Evolutionary conservation across 2,113 vertebrate species (phyloP).

Genomic region (Gadus chalcogrammus): DNA sequence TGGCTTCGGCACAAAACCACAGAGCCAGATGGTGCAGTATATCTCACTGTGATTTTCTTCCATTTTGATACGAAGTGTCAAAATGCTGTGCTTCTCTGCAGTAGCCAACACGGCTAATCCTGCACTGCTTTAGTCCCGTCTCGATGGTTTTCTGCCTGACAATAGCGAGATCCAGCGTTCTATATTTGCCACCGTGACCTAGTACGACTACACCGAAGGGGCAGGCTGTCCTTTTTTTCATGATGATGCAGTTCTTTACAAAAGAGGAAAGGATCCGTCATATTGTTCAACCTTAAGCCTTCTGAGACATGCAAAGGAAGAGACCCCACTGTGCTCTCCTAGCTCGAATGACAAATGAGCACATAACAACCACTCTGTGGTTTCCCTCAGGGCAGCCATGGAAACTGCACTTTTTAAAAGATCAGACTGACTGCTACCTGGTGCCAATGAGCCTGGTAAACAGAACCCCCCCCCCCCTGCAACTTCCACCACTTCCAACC

Average conservation of each 20-base stretch:
- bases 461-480: conserved; percentile 1
- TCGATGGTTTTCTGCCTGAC: conserved; percentile 52
- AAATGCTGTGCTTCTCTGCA: conserved; percentile 24
- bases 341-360: conserved; percentile 46
- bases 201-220: conserved; percentile 25
- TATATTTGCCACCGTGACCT: conserved; percentile 50
- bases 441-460: conserved; percentile 39
- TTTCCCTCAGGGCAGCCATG: conserved; percentile 52
- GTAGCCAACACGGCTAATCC: conserved; percentile 31
- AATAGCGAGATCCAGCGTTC: conserved; percentile 44
- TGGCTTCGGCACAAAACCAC: conserved; percentile 64
- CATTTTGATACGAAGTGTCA: conserved; percentile 47
- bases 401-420: conserved; percentile 55
- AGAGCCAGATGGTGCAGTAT: conserved; percentile 65
- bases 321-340: conserved; percentile 19
- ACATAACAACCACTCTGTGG: conserved; percentile 45
- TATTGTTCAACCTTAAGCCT: not conserved
- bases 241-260: conserved; percentile 17
- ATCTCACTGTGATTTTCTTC: conserved; percentile 53
- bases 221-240: conserved; percentile 20
- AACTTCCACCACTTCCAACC: not conserved
- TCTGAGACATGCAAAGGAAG: conserved; percentile 26
- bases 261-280: conserved; percentile 23
- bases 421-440: conserved; percentile 56
- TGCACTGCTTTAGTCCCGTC: conserved; percentile 47